Conservation (phyloP, 1,140 invertebrate genomes). For the Calephelis nemesis region DNA sequence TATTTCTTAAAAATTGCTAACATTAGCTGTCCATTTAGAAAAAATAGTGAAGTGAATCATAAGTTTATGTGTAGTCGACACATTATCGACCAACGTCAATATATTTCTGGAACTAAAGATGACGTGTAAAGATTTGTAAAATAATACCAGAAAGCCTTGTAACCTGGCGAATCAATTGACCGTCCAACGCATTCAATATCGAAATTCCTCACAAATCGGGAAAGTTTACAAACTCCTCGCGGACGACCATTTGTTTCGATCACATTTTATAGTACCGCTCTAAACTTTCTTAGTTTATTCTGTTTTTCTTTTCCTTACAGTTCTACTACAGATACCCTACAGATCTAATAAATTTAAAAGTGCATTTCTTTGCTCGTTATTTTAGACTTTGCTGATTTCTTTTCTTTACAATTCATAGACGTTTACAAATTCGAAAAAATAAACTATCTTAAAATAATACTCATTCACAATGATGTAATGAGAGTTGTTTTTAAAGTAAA, state of each 20-base stretch:
- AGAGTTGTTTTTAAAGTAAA: no score
- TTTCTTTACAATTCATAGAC: background rate
- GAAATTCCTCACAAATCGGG: conserved; percentile 7
- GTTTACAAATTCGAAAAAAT: no score
- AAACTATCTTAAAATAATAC: no score
- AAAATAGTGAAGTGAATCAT: background rate
- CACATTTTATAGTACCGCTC: conserved; percentile 2
- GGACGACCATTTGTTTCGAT: conserved; percentile 5
- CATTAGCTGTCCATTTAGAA: no score
- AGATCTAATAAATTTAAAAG: background rate
- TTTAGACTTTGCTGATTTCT: background rate
- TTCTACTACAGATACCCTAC: no score
- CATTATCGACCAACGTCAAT: background rate
- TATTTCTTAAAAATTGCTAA: no score
- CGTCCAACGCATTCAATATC: conserved; percentile 7
- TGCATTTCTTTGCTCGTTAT: background rate
- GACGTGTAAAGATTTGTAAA: conserved; percentile 19
- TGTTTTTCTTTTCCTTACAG: conserved; percentile 2
- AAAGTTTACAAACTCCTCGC: conserved; percentile 6
- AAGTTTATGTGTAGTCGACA: background rate
- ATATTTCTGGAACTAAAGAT: background rate
- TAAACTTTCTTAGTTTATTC: conserved; percentile 13
- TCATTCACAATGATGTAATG: no score
- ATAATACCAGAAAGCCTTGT: conserved; percentile 7
- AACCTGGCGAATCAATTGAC: background rate